Evolutionary conservation across 2,888 invertebrate genomes (phyloP).

Genomic region (Athalia cordata): DNA sequence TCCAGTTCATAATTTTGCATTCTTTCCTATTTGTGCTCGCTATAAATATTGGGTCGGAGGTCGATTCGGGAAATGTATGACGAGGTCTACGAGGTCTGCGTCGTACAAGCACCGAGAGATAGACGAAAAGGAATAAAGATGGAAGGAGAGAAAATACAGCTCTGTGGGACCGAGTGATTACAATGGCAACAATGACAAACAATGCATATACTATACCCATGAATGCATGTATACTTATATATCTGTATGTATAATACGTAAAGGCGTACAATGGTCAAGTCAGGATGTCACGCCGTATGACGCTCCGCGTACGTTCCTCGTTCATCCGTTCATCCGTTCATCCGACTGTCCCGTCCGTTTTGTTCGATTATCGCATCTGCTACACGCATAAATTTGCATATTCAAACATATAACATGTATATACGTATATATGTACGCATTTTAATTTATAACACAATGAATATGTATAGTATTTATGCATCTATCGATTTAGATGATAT

Average conservation of each 20-base stretch:
- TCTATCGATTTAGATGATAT: background rate
- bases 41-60: too few species aligned
- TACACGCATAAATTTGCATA: constrained; percentile 43
- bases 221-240: too few species aligned
- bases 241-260: background rate
- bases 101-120: too few species aligned
- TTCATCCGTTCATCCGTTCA: constrained; percentile 42
- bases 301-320: constrained; percentile 35
- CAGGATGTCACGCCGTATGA: constrained; percentile 45
- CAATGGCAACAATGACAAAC: constrained; percentile 61
- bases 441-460: background rate
- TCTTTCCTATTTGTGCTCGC: too few species aligned
- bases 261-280: constrained; percentile 58
- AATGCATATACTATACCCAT: constrained; percentile 25
- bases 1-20: too few species aligned
- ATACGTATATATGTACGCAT: background rate
- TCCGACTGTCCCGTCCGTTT: constrained; percentile 33
- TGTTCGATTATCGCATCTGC: constrained; percentile 45
- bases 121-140: too few species aligned
- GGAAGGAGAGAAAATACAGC: background rate
- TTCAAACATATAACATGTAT: constrained; percentile 15
- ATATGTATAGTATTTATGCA: background rate
- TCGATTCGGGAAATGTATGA: too few species aligned
- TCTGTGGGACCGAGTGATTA: constrained; percentile 52
- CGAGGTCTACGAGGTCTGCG: too few species aligned